Percentiles rank a stretch among this genome's conserved stretches.
Evolutionary conservation across 2,113 vertebrate genomes (phyloP).

Genomic region (Chionomys nivalis): DNA sequence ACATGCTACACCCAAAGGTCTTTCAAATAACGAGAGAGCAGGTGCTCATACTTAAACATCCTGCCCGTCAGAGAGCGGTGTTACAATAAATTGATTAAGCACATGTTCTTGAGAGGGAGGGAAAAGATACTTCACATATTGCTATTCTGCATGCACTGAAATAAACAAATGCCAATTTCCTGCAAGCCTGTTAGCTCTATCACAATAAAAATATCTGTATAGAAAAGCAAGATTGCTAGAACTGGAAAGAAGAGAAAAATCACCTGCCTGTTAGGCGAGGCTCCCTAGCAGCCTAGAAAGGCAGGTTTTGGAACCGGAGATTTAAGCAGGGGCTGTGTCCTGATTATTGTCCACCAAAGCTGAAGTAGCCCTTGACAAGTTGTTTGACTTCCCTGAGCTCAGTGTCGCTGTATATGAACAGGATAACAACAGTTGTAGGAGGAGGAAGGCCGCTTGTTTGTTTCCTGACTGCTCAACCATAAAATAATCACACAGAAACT

Average conservation of each 20-base stretch:
- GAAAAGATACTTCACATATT: not conserved
- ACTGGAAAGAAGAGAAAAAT: not conserved
- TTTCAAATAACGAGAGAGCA: slow-evolving; percentile 40
- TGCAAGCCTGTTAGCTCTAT: not conserved
- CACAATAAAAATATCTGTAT: not conserved
- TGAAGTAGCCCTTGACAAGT: not conserved
- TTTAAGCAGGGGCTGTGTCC: fast-evolving
- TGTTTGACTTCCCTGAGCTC: not conserved
- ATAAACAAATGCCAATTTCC: not conserved
- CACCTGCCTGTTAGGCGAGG: not conserved
- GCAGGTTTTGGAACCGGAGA: not conserved
- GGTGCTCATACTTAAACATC: not conserved
- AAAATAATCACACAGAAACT: too few relatives aligned
- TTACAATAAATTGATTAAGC: slow-evolving; percentile 21
- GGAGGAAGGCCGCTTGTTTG: too few relatives aligned
- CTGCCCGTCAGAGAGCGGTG: not conserved
- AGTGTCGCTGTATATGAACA: not conserved
- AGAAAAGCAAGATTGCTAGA: not conserved
- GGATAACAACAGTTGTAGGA: not conserved
- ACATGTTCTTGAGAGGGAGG: not conserved
- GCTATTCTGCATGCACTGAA: not conserved
- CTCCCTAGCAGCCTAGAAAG: not conserved
- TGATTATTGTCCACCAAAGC: not conserved
- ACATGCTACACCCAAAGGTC: not conserved
- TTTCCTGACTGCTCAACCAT: too few relatives aligned